These are phyloP conservation scores for Noturus placidus DNA, from an alignment of 2,113 vertebrate genomes.

Conservation along the genomic window DNA sequence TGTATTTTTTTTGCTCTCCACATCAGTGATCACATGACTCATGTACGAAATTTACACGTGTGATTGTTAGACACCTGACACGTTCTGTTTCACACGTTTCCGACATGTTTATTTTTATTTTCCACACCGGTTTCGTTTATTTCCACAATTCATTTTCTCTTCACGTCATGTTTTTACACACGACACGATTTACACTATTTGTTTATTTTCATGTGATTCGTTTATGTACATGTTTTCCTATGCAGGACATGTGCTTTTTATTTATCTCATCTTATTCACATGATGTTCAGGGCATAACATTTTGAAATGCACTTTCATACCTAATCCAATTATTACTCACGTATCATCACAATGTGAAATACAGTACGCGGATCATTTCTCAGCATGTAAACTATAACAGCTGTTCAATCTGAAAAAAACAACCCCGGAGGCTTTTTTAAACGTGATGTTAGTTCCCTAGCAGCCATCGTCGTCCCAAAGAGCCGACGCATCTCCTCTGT, in stretches of 20 bases:
- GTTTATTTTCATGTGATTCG: not conserved
- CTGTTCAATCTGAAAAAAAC: not conserved
- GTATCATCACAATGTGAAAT: not conserved
- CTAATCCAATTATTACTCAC: not conserved
- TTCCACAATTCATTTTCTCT: too few species aligned
- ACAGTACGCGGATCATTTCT: not conserved
- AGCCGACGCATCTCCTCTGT: slow-evolving; percentile 22
- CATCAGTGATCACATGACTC: not conserved
- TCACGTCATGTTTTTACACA: too few species aligned
- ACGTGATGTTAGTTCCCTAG: slow-evolving; percentile 28
- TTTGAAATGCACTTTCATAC: not conserved
- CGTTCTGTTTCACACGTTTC: not conserved
- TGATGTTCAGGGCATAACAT: not conserved
- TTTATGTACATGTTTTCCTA: not conserved
- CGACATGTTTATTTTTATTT: too few species aligned
- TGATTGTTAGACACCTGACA: not conserved
- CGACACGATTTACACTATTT: not conserved
- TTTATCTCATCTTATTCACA: not conserved
- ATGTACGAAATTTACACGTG: not conserved
- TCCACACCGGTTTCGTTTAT: too few species aligned
- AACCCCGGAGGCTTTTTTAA: not conserved
- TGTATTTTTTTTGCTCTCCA: not conserved
- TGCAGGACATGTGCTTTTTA: not conserved
- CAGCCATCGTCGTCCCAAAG: slow-evolving; percentile 17
- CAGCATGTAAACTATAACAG: not conserved